phyloP scores from a whole-genome alignment of 1,140 invertebrate genomes.

The Pinna nobilis region DNA sequence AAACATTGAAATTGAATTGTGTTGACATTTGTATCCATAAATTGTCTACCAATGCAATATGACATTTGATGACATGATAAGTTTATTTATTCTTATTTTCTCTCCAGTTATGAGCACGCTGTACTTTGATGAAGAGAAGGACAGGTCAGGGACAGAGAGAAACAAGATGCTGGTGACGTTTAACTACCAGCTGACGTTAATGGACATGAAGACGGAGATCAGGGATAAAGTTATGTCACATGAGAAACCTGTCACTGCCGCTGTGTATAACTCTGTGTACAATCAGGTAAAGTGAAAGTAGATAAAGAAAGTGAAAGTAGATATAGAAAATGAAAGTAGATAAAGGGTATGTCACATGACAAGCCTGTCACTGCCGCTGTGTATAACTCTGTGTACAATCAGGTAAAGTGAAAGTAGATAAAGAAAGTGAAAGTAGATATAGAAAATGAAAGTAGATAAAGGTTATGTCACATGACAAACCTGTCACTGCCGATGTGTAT shows the following conservation, averaged over 20 bases:
- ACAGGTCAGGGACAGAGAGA: slow-evolving; percentile 56
- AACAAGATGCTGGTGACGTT: slow-evolving; percentile 72
- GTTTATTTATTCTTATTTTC: not conserved
- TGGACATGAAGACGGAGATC: slow-evolving; percentile 74
- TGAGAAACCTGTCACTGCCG: slow-evolving; percentile 71
- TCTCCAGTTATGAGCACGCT: slow-evolving; percentile 63
- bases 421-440: too few relatives aligned
- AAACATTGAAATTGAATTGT: too few relatives aligned
- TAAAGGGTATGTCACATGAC: slow-evolving; percentile 70
- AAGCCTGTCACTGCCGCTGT: slow-evolving; percentile 69
- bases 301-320: too few relatives aligned
- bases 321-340: too few relatives aligned
- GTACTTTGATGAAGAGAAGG: slow-evolving; percentile 70
- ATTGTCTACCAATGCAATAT: too few relatives aligned
- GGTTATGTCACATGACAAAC: too few relatives aligned
- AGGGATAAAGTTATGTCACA: slow-evolving; percentile 71
- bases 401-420: slow-evolving; percentile 52
- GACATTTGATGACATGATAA: too few relatives aligned
- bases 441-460: too few relatives aligned
- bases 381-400: slow-evolving; percentile 71
- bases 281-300: slow-evolving; percentile 65
- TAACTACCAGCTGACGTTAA: slow-evolving; percentile 69
- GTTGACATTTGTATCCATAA: too few relatives aligned
- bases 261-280: slow-evolving; percentile 69
- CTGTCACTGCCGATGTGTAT: too few relatives aligned